Evolutionary conservation across 2,888 invertebrate genomes (phyloP), one percentile per base, ranked within the genome.

Genomic region (Alloplasta piceator): DNA sequence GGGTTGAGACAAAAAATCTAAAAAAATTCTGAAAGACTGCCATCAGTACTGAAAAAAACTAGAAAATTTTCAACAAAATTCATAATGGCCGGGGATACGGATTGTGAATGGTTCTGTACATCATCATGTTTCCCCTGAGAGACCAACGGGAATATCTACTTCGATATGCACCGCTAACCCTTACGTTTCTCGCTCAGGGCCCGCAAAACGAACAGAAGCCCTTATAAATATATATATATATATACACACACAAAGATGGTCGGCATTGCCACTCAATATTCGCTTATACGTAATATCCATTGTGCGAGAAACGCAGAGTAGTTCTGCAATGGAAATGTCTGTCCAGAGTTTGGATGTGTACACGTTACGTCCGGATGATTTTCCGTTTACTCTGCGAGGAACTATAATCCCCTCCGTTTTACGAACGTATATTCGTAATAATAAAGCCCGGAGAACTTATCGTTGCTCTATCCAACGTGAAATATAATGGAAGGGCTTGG

Each of bases 101-200:
- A 71, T 56, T 81, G 14, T 78, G 78, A 74, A 74, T 48, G 36
- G 41, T 60, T 66, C 66, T 81, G 78, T 82, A 82, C 52, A 12
- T n/a, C 38, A 46, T 43, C 26, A 14, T 48, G 56, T 48, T 56
- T 12, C 52, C 16, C 26, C 58, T 26, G 58, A 64, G 70, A 66
- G 38, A 50, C 14, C 41, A 55, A 82, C 67, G 56, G 77, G 76
- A 43, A 80, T 60, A 88, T 86, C 86, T 87, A 88, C 87, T 89
- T 86, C 85, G 85, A 85, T 85, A 85, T 88, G 88, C 87, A 86
- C 84, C 81, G 87, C 87, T 88, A 88, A 89, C 89, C 89, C 90
- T 88, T 90, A 89, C 88, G 83, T 83, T 79, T 78, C 38, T 14
- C 26, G 66, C 67, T 60, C 68, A 36, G 66, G 68, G 75, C 63